Conservation (phyloP, 2,113 vertebrate genomes). For the Neopipo cinnamomea region DNA sequence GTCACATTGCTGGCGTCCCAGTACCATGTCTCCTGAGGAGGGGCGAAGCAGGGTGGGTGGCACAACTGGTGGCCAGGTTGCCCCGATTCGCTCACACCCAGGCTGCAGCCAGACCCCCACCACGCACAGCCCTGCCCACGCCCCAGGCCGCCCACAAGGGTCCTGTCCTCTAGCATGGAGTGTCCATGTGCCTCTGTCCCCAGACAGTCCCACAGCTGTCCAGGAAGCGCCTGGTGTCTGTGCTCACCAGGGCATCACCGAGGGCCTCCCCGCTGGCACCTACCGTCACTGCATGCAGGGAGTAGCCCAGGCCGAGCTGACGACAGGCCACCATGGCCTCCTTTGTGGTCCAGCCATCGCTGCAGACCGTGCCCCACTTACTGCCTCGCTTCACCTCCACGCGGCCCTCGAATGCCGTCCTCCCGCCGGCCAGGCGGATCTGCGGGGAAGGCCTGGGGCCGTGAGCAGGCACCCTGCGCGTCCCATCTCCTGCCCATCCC, state of each 20-base stretch:
- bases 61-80: neutral
- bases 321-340: constrained; percentile 88
- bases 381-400: constrained; percentile 85
- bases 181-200: rapidly evolving
- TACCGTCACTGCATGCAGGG: constrained; percentile 87
- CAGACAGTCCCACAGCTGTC: rapidly evolving
- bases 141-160: neutral
- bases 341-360: constrained; percentile 84
- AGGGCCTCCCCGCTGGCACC: constrained; percentile 54
- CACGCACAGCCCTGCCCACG: neutral
- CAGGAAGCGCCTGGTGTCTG: rapidly evolving
- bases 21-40: constrained; percentile 95
- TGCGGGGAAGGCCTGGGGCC: constrained; percentile 74
- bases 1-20: constrained; percentile 93
- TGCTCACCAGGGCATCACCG: rapidly evolving
- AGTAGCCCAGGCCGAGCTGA: constrained; percentile 87
- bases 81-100: rapidly evolving
- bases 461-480: constrained; percentile 45
- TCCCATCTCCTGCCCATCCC: too few species aligned
- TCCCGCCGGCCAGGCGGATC: constrained; percentile 84
- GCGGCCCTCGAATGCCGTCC: constrained; percentile 80
- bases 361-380: constrained; percentile 87
- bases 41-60: neutral
- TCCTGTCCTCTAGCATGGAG: rapidly evolving
- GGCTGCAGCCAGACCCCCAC: neutral